Percentiles rank a stretch among this genome's conserved stretches.
These are phyloP conservation scores for Peromyscus aztecus DNA, from an alignment of 2,797 vertebrate species.

Conservation along the genomic window DNA sequence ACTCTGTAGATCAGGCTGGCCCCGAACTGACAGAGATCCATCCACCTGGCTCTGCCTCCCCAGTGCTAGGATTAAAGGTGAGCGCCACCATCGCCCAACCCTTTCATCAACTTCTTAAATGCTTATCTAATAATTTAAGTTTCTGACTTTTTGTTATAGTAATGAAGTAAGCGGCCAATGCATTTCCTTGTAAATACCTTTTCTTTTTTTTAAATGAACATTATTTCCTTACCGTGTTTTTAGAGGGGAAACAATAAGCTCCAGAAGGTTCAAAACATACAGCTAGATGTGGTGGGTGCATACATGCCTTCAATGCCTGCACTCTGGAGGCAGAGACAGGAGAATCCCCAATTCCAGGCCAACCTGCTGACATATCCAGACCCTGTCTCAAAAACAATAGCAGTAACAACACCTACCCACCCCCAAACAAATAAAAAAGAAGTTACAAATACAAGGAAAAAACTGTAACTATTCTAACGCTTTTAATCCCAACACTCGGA, in stretches of 20 bases:
- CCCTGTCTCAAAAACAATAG: background rate
- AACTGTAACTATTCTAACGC: background rate
- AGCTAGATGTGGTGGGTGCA: background rate
- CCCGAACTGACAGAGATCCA: too few relatives aligned
- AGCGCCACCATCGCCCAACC: too few relatives aligned
- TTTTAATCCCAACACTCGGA: background rate
- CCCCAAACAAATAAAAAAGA: background rate
- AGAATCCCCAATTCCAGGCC: background rate
- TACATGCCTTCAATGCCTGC: background rate
- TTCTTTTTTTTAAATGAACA: background rate
- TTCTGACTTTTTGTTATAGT: slow-evolving; percentile 32
- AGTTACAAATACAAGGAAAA: background rate
- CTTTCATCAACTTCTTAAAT: background rate
- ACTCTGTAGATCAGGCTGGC: too few relatives aligned
- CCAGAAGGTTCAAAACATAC: background rate
- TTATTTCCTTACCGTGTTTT: slow-evolving; percentile 2
- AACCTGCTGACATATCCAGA: background rate
- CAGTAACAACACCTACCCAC: background rate
- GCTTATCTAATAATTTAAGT: background rate
- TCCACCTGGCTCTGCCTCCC: too few relatives aligned
- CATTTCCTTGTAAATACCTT: slow-evolving; percentile 14
- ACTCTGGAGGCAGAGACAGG: background rate
- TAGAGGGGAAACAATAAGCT: background rate
- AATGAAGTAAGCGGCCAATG: background rate
- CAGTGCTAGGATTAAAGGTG: too few relatives aligned